Conservation (phyloP, 2,797 vertebrate genomes). For the Neosilurus hyrtlii region DNA sequence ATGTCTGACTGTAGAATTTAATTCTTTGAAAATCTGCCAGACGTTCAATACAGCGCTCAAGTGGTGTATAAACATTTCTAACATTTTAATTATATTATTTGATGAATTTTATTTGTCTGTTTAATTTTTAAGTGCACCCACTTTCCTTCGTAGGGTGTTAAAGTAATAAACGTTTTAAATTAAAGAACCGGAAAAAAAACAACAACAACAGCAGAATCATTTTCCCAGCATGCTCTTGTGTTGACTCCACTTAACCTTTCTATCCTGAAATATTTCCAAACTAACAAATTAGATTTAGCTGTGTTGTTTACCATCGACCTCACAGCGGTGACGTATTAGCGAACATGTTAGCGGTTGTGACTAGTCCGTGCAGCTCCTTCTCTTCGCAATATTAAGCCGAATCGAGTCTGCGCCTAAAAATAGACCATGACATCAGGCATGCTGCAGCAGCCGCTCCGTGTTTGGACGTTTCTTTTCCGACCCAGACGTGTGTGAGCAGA, state of each 20-base stretch:
- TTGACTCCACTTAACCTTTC: neutral
- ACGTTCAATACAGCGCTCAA: neutral
- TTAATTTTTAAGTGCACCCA: no score
- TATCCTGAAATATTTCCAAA: no score
- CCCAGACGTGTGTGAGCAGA: neutral
- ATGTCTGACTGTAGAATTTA: neutral
- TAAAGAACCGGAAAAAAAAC: no score
- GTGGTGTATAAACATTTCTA: neutral
- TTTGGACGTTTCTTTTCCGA: neutral
- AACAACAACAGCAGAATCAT: no score
- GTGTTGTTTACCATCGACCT: neutral
- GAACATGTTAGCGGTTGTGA: no score
- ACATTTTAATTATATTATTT: neutral
- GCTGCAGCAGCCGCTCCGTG: neutral
- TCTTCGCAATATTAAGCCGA: neutral
- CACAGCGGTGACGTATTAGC: neutral
- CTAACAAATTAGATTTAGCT: neutral
- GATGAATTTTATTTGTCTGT: no score
- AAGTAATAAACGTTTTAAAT: no score
- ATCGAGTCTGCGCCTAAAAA: slow-evolving; percentile 10
- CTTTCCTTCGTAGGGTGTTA: no score
- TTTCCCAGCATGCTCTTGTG: no score
- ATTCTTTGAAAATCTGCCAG: neutral
- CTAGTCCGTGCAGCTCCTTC: neutral
- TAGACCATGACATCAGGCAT: slow-evolving; percentile 8